Evolutionary conservation across 2,797 vertebrate genomes (phyloP).

Genomic region (Arrhamphus sclerolepis): DNA sequence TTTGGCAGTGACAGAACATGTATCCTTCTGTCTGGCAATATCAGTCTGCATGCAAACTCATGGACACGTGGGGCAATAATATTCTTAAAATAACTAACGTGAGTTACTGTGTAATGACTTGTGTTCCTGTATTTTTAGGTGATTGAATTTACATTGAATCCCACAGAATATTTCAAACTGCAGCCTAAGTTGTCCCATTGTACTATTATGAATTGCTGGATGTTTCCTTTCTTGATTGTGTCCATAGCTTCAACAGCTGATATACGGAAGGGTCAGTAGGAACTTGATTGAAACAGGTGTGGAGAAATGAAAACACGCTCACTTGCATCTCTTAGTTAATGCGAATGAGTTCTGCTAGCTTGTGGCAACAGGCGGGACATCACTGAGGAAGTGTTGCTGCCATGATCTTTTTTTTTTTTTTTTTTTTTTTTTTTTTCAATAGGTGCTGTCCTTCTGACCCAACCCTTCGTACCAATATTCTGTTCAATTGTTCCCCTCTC

Average conservation of each 20-base stretch:
- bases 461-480: no score
- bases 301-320: neutral
- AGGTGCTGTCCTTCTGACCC: no score
- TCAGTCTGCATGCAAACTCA: neutral
- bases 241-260: no score
- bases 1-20: neutral
- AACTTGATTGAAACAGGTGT: no score
- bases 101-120: neutral
- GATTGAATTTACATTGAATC: neutral
- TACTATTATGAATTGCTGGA: neutral
- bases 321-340: neutral
- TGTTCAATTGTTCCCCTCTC: no score
- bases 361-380: conserved; percentile 14
- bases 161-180: neutral
- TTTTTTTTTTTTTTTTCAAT: no score
- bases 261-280: neutral
- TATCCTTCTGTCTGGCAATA: neutral
- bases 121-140: neutral
- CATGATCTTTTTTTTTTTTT: conserved; percentile 44
- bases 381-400: conserved; percentile 57
- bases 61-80: neutral
- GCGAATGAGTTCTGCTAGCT: neutral
- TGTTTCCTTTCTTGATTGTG: neutral
- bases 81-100: neutral
- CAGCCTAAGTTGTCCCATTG: neutral